Evolutionary conservation across 2,888 invertebrate genomes (phyloP).

Genomic region (Lycia hirtaria): DNA sequence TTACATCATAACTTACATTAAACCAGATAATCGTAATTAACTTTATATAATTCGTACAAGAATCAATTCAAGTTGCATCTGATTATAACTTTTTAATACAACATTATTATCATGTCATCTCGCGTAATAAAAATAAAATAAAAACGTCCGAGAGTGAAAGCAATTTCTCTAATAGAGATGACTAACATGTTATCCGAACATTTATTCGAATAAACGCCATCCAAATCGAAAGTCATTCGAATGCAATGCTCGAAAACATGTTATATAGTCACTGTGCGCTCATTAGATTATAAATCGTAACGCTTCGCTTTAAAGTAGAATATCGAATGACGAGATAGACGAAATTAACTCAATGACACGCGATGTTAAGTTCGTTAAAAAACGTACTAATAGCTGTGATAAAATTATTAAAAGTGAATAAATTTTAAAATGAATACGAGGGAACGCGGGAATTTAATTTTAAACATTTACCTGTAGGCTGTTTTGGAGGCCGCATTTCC

Average conservation of each 20-base stretch:
- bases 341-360: conserved; percentile 17
- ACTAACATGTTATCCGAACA: conserved; percentile 65
- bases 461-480: not conserved
- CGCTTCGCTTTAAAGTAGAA: conserved; percentile 6
- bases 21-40: not conserved
- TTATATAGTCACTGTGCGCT: conserved; percentile 2
- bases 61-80: conserved; percentile 4
- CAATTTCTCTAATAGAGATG: conserved; percentile 56
- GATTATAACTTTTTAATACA: not conserved
- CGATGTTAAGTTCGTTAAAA: conserved; percentile 7
- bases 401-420: not conserved
- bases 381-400: not conserved
- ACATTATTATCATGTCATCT: conserved; percentile 10
- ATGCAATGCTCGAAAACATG: conserved; percentile 20
- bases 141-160: conserved; percentile 63
- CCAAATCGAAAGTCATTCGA: conserved; percentile 54
- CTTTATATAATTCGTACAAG: conserved; percentile 8
- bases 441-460: not conserved
- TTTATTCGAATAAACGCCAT: conserved; percentile 53
- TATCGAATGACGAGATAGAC: conserved; percentile 8
- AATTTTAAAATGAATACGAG: not conserved
- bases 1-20: not conserved
- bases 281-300: conserved; percentile 10
- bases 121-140: conserved; percentile 15
- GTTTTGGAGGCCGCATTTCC: no score